Base-by-base conservation (phyloP, 2,888 invertebrate genomes). In the Lapara coniferarum region DNA sequence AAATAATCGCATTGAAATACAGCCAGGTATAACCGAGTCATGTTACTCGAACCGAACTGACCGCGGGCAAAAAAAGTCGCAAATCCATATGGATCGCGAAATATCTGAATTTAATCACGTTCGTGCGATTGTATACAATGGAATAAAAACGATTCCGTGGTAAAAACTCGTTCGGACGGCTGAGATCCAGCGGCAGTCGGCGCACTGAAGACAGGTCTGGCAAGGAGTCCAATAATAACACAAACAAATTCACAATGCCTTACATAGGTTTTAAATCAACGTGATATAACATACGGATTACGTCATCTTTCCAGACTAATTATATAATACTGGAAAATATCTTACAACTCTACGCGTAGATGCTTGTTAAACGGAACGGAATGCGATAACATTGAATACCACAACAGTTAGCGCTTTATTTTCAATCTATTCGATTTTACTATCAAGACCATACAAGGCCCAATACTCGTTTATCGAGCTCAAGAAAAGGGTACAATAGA, bases 121-220 rank as follows among this genome's bases (percentile, higher is more conserved):
- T 70, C 77, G 69, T 76, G 72, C 73, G 76, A 75, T 78, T 77
- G 74, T 74, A 78, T 75, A 81, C 80, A 81, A 79, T 77, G 74
- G 68, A 73, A 70, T 73, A 79, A 80, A 77, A 80, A 82, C 59
- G 68, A 63, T 63, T 52, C 63, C 25, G 53, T 46, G 72, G 72
- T 71, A 83, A 83, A 81, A 82, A 81, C 77, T 77, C 30, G 78
- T 71, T 76, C 67, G 68, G 71, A 71, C 74, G 69, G 72, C 71
- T 71, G 69, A 72, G 71, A 74, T 72, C 69, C 56, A 76, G 73
- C 70, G 19, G 52, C 37, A 69, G 44, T 69, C 52, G 53, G 59
- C 71, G 71, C 71, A 55, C 58, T 53, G 52, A 63, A 63, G 53
- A 69, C 59, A 19, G 53, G 59, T 25, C 30, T 52, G 63, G 44